phyloP scores from a whole-genome alignment of 2,797 vertebrate species.

The Fundulus diaphanus region DNA sequence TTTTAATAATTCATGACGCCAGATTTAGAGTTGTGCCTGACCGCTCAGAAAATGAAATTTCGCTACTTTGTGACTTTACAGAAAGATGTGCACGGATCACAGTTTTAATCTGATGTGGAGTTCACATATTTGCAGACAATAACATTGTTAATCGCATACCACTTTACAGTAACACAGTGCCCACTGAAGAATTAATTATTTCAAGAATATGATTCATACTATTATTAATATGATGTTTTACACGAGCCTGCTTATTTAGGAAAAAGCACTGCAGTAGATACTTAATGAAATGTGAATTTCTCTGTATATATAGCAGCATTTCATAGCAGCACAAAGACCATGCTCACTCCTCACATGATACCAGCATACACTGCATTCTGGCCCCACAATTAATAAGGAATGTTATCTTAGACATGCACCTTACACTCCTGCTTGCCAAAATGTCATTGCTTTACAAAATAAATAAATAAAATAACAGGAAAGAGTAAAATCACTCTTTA shows the following conservation, averaged over 20 bases:
- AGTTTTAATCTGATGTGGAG: constrained; percentile 56
- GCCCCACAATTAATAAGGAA: constrained; percentile 28
- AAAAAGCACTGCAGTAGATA: constrained; percentile 28
- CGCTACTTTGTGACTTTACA: constrained; percentile 73
- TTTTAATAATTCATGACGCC: constrained; percentile 85
- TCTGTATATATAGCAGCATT: constrained; percentile 41
- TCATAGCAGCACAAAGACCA: constrained; percentile 15
- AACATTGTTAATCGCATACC: constrained; percentile 47
- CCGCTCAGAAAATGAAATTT: constrained; percentile 76
- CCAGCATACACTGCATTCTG: constrained; percentile 28
- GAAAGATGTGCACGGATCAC: constrained; percentile 55
- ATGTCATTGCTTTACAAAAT: constrained; percentile 39
- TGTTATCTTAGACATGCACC: constrained; percentile 39
- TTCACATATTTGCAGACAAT: constrained; percentile 62
- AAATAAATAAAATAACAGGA: constrained; percentile 45
- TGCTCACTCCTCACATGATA: not conserved
- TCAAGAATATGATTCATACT: constrained; percentile 25
- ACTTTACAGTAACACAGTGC: constrained; percentile 37
- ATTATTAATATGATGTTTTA: constrained; percentile 45
- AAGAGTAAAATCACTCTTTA: constrained; percentile 50
- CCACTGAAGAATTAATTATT: constrained; percentile 32
- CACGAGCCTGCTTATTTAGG: constrained; percentile 39
- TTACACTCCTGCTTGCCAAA: constrained; percentile 29
- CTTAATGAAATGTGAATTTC: constrained; percentile 38
- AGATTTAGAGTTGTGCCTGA: constrained; percentile 81